A percentile compares a stretch with the other conserved stretches of the same genome.
phyloP scores from a whole-genome alignment of 1,140 invertebrate genomes.

The Monochamus saltuarius region DNA sequence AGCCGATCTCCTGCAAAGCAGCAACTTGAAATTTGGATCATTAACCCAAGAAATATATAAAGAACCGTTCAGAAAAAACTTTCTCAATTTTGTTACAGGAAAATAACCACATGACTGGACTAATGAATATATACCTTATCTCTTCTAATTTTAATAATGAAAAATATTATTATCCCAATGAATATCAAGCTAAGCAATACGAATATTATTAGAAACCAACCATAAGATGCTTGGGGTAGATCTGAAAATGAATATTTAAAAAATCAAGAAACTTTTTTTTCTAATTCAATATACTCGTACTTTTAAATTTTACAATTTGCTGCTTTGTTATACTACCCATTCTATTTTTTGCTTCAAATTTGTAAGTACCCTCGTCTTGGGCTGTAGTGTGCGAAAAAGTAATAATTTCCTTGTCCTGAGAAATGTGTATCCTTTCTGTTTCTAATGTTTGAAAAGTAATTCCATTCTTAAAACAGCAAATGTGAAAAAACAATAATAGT shows the following conservation, averaged over 20 bases:
- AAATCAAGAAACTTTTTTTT: not conserved
- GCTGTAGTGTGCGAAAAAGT: slow-evolving; percentile 45
- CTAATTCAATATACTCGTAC: slow-evolving; percentile 40
- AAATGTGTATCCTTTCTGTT: slow-evolving; percentile 50
- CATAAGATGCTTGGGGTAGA: not conserved
- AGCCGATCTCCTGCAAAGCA: no score
- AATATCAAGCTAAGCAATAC: not conserved
- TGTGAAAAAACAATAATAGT: not conserved
- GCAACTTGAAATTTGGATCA: no score
- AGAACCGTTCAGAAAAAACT: no score
- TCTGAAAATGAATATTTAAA: not conserved
- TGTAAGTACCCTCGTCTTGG: slow-evolving; percentile 52
- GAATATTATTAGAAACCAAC: not conserved
- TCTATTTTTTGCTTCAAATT: slow-evolving; percentile 50
- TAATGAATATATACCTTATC: slow-evolving; percentile 55
- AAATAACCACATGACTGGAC: slow-evolving; percentile 31
- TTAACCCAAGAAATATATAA: no score
- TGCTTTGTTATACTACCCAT: slow-evolving; percentile 43
- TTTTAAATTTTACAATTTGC: slow-evolving; percentile 44
- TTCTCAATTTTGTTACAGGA: no score
- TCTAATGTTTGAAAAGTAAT: slow-evolving; percentile 24
- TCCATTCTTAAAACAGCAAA: slow-evolving; percentile 28
- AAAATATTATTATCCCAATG: slow-evolving; percentile 52
- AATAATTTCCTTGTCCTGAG: slow-evolving; percentile 49
- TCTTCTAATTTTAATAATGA: slow-evolving; percentile 59